Percentiles rank a stretch among this genome's conserved stretches.
Evolutionary conservation across 2,797 vertebrate genomes (phyloP).

Genomic region (Spea hammondii): DNA sequence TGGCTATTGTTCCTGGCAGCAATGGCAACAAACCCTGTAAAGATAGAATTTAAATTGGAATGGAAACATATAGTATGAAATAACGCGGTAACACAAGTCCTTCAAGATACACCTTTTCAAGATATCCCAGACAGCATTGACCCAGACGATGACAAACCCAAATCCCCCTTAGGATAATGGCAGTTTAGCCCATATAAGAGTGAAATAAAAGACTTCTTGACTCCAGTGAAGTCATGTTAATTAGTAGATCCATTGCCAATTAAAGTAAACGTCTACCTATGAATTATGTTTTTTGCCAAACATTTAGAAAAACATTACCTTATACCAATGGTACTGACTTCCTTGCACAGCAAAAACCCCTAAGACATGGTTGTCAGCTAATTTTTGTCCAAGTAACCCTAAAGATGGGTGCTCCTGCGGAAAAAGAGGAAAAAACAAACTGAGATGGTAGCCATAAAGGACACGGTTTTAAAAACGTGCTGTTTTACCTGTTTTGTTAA

Average conservation of each 20-base stretch:
- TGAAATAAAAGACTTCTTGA: no score
- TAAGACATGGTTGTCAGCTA: constrained; percentile 90
- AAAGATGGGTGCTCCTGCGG: constrained; percentile 90
- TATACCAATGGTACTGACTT: constrained; percentile 92
- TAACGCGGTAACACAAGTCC: not conserved
- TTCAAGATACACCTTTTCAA: not conserved
- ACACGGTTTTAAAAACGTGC: no score
- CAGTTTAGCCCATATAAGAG: no score
- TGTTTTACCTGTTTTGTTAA: no score
- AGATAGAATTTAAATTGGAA: not conserved
- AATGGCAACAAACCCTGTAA: constrained; percentile 81
- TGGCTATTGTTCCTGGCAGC: constrained; percentile 85
- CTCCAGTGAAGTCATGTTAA: no score
- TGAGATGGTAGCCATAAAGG: no score
- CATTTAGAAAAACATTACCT: constrained; percentile 69
- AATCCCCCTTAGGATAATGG: no score
- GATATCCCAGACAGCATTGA: no score
- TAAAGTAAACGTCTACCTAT: no score
- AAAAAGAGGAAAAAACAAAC: constrained; percentile 31
- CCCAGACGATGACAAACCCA: no score
- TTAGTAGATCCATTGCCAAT: no score
- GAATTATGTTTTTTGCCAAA: no score
- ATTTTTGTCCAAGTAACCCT: constrained; percentile 87
- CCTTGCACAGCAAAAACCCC: constrained; percentile 94
- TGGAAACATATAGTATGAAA: constrained; percentile 28